Conservation (phyloP, 1,140 invertebrate species). For the Bombus affinis region DNA sequence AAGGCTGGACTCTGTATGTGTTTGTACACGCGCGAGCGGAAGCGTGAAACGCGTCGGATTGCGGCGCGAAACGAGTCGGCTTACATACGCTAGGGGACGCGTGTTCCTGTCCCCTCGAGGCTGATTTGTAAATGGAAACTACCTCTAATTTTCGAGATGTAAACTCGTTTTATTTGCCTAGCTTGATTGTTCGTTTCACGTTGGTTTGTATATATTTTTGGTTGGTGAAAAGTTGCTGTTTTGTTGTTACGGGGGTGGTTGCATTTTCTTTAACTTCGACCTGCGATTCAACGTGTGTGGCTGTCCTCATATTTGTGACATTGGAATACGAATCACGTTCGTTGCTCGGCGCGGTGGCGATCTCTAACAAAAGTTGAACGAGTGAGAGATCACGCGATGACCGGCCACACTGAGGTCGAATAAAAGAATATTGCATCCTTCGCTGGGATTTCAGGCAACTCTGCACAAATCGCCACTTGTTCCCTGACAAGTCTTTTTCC, state of each 20-base stretch:
- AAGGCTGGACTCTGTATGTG: background rate
- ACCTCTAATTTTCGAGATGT: background rate
- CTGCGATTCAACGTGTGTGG: background rate
- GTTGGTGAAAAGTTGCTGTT: background rate
- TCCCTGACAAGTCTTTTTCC: no score
- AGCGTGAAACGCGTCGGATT: conserved; percentile 4
- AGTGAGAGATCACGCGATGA: background rate
- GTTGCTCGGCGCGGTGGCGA: background rate
- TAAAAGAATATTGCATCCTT: background rate
- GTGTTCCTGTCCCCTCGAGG: background rate
- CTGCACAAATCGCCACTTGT: background rate
- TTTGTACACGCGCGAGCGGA: conserved; percentile 2
- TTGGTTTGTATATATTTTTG: background rate
- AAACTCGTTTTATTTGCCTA: background rate
- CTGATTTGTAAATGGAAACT: conserved; percentile 7
- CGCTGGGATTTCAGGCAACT: background rate
- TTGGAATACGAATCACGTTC: conserved; percentile 7
- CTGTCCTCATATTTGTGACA: background rate
- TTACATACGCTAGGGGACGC: background rate
- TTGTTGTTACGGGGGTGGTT: no score
- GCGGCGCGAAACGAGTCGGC: conserved; percentile 42
- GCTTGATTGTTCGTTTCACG: background rate
- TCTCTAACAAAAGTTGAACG: conserved; percentile 13
- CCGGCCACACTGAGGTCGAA: background rate
- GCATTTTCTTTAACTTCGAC: background rate